Evolutionary conservation across 2,113 vertebrate genomes (phyloP), one percentile per base, ranked within the genome.

Genomic region (Melanerpes formicivorus): DNA sequence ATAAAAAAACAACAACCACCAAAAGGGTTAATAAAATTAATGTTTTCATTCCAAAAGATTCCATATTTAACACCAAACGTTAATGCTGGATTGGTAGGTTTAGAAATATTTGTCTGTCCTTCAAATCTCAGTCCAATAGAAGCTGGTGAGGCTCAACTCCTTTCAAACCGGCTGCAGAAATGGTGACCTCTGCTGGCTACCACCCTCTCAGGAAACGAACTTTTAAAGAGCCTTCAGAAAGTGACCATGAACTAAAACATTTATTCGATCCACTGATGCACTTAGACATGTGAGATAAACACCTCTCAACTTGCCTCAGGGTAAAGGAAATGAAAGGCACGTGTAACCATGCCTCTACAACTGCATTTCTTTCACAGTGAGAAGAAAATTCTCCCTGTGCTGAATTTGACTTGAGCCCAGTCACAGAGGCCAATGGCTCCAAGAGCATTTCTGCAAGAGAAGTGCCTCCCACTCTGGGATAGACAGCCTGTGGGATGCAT

Each of bases 131-230:
- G 46, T 32, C 66, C 27, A 73, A 50, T 16, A 46, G 78, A 89
- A 90, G 21, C 66, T 5, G 4, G n/a, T 29, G 46, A 85, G 81
- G 74, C 13, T 66, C 89, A 75, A 27, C 21, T 55, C 54, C 59
- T 75, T 58, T 70, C 73, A 75, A 77, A 30, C 14, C 4, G 3
- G 71, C 88, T 58, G 70, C 90, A 65, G 83, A 85, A 69, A 52
- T 29, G 83, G 48, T 73, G 96, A 96, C 94, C 96, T 95, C 97
- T 96, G 91, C 95, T 70, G 92, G 96, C 90, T 86, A 72, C 59
- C 32, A 19, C 40, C 26, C 74, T 21, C 64, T 55, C 18, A 23
- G 3, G 55, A 34, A 15, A 34, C 74, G 42, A 12, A 22, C 14
- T 14, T 37, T 37, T 46, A 22, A 27, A 80, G 30, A 55, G 62